A percentile compares a stretch with the other conserved stretches of the same genome.
Conservation (phyloP, 2,113 vertebrate genomes). For the Bos taurus region ARS-UCD2.0 NC_037343.1:12100001-12100500, state of each 20-base stretch:
- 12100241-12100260: neutral
- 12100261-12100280: slow-evolving; percentile 67
- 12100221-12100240: neutral
- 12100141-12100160: neutral
- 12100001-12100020: neutral
- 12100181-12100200: neutral
- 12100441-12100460: neutral
- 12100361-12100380: neutral
- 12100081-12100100: neutral
- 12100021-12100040: neutral
- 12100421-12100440: neutral
- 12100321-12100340: neutral
- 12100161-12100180: slow-evolving; percentile 5
- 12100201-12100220: slow-evolving; percentile 9
- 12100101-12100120: neutral
- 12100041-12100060: neutral
- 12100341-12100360: neutral
- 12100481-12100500: neutral
- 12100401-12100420: neutral
- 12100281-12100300: slow-evolving; percentile 79
- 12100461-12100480: neutral
- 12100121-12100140: neutral
- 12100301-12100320: neutral
- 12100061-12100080: neutral
- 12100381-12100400: neutral